phyloP scores from a whole-genome alignment of 2,797 vertebrate species.

The Enteromius thamalakanensis region DNA sequence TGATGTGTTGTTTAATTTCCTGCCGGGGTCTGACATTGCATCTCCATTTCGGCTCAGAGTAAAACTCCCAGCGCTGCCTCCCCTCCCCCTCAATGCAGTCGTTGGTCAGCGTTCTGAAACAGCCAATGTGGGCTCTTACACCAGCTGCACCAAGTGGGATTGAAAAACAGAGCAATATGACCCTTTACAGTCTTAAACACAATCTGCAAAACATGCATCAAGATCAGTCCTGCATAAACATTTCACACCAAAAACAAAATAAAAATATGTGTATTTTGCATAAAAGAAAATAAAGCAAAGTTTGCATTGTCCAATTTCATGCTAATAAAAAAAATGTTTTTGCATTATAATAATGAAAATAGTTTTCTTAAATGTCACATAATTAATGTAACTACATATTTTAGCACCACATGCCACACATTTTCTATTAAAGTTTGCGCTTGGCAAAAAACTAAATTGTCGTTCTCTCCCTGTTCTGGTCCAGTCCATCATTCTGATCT shows the following conservation, averaged over 20 bases:
- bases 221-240: neutral
- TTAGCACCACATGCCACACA: neutral
- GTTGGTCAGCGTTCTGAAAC: slow-evolving; percentile 36
- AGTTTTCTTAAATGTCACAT: neutral
- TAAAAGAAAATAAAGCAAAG: neutral
- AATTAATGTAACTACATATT: neutral
- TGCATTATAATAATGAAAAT: neutral
- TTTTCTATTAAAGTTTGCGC: neutral
- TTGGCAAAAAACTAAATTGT: neutral
- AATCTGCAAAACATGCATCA: slow-evolving; percentile 5
- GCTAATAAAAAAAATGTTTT: neutral
- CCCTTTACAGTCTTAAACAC: slow-evolving; percentile 9
- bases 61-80: slow-evolving; percentile 27
- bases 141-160: slow-evolving; percentile 48
- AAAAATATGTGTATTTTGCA: neutral
- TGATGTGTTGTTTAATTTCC: slow-evolving; percentile 55
- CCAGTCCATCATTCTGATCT: slow-evolving; percentile 23
- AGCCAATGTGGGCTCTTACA: slow-evolving; percentile 43
- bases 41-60: slow-evolving; percentile 43
- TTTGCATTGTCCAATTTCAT: neutral
- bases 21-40: slow-evolving; percentile 45
- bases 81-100: slow-evolving; percentile 41
- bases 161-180: slow-evolving; percentile 37
- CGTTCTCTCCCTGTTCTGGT: neutral
- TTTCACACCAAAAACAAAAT: neutral